Evolutionary conservation across 2,888 invertebrate genomes (phyloP).

Genomic region (Panopea generosa): DNA sequence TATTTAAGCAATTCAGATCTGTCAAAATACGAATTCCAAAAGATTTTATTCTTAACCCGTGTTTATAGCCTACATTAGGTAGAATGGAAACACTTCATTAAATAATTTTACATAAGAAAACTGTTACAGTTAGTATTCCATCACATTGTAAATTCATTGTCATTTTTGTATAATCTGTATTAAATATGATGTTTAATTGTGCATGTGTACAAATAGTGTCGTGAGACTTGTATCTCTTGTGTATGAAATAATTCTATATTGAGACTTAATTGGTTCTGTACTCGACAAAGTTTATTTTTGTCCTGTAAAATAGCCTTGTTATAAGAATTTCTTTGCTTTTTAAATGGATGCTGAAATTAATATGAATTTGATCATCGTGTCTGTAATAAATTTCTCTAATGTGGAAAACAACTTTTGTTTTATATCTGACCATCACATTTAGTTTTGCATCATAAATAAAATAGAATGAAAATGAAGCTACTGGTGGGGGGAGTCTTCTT

Average conservation of each 20-base stretch:
- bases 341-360: conserved; percentile 58
- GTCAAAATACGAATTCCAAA: no score
- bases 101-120: no score
- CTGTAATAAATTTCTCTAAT: conserved; percentile 63
- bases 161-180: conserved; percentile 7
- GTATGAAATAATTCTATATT: conserved; percentile 9
- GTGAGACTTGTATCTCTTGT: conserved; percentile 6
- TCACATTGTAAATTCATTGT: conserved; percentile 22
- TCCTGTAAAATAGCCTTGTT: conserved; percentile 45
- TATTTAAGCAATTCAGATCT: no score
- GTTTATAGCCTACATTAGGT: no score
- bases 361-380: conserved; percentile 63
- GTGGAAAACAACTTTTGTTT: conserved; percentile 25
- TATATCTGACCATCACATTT: not conserved
- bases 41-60: no score
- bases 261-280: conserved; percentile 4
- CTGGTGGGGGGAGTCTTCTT: no score
- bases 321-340: conserved; percentile 45
- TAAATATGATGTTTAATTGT: not conserved
- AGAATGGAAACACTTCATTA: no score
- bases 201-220: conserved; percentile 18
- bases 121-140: not conserved
- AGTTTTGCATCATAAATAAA: no score
- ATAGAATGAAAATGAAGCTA: no score
- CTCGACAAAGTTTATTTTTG: conserved; percentile 33